Evolutionary conservation across 2,113 vertebrate genomes (phyloP).

Genomic region (Canis aureus): DNA sequence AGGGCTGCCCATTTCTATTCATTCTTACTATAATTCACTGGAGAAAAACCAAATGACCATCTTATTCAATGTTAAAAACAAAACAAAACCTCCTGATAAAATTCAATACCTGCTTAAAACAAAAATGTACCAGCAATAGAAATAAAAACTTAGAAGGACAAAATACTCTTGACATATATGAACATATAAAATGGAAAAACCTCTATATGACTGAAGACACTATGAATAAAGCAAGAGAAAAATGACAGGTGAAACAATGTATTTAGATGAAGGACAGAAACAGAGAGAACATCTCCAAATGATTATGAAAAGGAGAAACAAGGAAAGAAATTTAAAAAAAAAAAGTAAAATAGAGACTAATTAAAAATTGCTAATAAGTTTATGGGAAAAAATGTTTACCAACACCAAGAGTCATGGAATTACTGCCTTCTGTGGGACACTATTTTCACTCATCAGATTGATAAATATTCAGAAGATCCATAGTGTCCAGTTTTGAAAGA

Average conservation of each 20-base stretch:
- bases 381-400: neutral
- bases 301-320: neutral
- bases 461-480: neutral
- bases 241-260: neutral
- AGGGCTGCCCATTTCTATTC: neutral
- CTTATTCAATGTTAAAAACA: neutral
- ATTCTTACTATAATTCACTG: neutral
- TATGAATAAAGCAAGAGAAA: neutral
- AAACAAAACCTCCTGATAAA: neutral
- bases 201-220: neutral
- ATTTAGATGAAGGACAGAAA: neutral
- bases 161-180: neutral
- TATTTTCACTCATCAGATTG: neutral
- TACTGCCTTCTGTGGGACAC: neutral
- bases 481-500: neutral
- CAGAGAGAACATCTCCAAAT: neutral
- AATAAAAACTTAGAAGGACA: neutral
- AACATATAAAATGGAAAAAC: neutral
- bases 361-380: neutral
- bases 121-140: slow-evolving; percentile 14
- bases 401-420: neutral
- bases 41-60: neutral
- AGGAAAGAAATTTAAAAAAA: neutral
- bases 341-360: neutral
- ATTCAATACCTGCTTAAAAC: slow-evolving; percentile 22